Percentiles rank a stretch among this genome's conserved stretches.
These are phyloP conservation scores for Nesoenas mayeri DNA, from an alignment of 2,113 vertebrate genomes.

Conservation along the genomic window DNA sequence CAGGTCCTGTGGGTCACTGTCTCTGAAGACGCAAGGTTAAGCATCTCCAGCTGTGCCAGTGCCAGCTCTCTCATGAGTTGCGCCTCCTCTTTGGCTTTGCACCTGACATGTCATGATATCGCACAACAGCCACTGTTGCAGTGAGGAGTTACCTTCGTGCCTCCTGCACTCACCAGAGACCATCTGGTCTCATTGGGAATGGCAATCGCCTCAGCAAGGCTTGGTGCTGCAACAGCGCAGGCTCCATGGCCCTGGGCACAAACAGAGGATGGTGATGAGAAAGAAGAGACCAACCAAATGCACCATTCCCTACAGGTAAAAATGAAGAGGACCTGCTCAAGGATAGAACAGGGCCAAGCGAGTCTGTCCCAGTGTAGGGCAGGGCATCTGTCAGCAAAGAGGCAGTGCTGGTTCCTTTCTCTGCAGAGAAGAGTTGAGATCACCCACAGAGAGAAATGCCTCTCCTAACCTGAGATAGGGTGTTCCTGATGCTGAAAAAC, in stretches of 20 bases:
- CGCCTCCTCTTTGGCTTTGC: neutral
- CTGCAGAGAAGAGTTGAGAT: neutral
- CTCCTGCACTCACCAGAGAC: neutral
- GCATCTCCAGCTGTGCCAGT: neutral
- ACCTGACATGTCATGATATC: neutral
- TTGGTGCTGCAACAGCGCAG: neutral
- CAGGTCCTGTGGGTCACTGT: neutral
- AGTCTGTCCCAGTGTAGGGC: neutral
- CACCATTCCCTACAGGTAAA: neutral
- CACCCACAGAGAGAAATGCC: neutral
- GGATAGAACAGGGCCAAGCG: neutral
- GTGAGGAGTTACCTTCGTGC: neutral
- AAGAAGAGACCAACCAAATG: neutral
- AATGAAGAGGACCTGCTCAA: neutral
- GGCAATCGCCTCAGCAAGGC: neutral
- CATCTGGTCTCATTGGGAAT: neutral
- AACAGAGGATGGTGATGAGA: neutral
- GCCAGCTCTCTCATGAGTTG: neutral
- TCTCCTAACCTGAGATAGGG: neutral
- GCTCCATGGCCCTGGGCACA: neutral
- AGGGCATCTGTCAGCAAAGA: neutral
- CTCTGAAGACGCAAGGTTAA: neutral
- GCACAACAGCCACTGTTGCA: neutral
- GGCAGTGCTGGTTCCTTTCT: neutral
- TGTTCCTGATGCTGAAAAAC: neutral